Evolutionary conservation across 2,113 vertebrate species (phyloP).

Genomic region (Nycticorax nycticorax): DNA sequence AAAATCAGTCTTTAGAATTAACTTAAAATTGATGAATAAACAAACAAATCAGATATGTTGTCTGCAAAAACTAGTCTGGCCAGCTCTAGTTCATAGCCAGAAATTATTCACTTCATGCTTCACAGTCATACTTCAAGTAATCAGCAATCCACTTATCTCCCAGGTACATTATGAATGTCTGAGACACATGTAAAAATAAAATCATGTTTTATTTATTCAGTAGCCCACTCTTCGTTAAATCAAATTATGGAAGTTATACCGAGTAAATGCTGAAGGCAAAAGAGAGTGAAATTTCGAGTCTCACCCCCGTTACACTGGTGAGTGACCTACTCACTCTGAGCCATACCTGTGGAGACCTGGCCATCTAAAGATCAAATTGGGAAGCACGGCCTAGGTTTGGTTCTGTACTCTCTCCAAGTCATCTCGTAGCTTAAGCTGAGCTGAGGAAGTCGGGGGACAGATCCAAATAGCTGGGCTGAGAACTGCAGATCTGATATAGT

Average conservation of each 20-base stretch:
- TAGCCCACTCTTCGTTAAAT: background rate
- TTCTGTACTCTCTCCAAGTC: background rate
- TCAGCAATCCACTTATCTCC: background rate
- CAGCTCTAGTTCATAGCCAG: background rate
- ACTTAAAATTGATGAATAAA: background rate
- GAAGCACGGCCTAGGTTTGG: background rate
- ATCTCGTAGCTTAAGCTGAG: background rate
- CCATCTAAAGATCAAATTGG: background rate
- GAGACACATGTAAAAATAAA: background rate
- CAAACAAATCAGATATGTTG: background rate
- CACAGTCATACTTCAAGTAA: background rate
- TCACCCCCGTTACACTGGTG: accelerated
- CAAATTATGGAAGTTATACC: background rate
- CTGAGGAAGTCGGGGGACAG: background rate
- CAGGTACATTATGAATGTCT: background rate
- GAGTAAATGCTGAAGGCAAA: background rate
- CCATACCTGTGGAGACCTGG: background rate
- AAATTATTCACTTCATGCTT: background rate
- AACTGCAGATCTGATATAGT: background rate
- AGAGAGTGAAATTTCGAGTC: background rate
- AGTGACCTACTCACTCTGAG: background rate
- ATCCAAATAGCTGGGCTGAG: background rate
- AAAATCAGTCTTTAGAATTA: background rate
- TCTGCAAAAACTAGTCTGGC: background rate
- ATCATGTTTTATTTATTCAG: background rate